phyloP scores from a whole-genome alignment of 2,113 vertebrate species.

The Entosphenus tridentatus region DNA sequence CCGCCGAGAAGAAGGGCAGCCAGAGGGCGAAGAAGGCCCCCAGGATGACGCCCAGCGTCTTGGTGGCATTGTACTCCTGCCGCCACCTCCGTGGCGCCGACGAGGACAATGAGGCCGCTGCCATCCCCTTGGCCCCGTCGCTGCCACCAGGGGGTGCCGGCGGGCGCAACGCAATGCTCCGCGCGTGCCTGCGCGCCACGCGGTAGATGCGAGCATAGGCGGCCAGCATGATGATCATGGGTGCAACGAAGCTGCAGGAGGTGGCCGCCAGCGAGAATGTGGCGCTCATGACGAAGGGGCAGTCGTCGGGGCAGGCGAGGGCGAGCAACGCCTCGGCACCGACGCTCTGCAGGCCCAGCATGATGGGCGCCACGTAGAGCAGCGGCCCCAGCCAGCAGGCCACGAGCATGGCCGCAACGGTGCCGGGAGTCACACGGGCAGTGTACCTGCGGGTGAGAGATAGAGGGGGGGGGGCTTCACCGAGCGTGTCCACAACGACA shows the following conservation, averaged over 20 bases:
- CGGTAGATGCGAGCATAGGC: slow-evolving; percentile 92
- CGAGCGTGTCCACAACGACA: too few relatives aligned
- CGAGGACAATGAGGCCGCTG: slow-evolving; percentile 29
- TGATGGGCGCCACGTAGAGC: too few relatives aligned
- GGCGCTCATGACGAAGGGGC: too few relatives aligned
- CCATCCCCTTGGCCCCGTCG: slow-evolving; percentile 40
- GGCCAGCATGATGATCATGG: slow-evolving; percentile 49
- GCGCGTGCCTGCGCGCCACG: slow-evolving; percentile 64
- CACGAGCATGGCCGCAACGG: slow-evolving; percentile 72
- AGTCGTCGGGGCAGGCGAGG: too few relatives aligned
- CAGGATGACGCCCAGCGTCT: slow-evolving; percentile 95
- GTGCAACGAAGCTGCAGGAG: too few relatives aligned
- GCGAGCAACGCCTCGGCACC: too few relatives aligned
- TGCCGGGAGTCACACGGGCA: slow-evolving; percentile 21
- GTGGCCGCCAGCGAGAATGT: too few relatives aligned
- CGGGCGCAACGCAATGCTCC: slow-evolving; percentile 30
- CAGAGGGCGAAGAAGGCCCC: slow-evolving; percentile 97
- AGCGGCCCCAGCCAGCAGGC: slow-evolving; percentile 43
- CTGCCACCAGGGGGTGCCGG: too few relatives aligned
- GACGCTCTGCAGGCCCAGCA: too few relatives aligned
- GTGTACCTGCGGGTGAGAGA: too few relatives aligned
- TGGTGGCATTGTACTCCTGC: slow-evolving; percentile 86
- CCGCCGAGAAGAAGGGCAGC: slow-evolving; percentile 90
- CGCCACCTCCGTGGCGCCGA: slow-evolving; percentile 59
- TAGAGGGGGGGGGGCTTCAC: too few relatives aligned